A percentile compares a stretch with the other conserved stretches of the same genome.
Conservation (phyloP, 2,888 invertebrate species). For the Galerucella pusilla region DNA sequence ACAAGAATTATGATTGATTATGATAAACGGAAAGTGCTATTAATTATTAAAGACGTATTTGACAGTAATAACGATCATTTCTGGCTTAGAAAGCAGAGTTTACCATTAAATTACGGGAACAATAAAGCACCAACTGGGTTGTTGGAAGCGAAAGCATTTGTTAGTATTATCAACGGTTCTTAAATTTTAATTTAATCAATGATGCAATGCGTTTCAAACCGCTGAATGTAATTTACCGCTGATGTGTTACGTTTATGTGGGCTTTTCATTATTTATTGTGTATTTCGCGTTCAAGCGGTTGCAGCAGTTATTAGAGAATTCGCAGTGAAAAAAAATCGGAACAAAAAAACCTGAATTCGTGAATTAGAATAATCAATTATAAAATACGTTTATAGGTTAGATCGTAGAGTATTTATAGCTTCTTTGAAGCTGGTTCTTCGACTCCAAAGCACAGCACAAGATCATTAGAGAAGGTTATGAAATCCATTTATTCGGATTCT, state of each 20-base stretch:
- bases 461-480: too few species aligned
- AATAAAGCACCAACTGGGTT: background rate
- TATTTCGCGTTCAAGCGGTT: background rate
- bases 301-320: too few species aligned
- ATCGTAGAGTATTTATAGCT: too few species aligned
- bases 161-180: background rate
- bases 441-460: too few species aligned
- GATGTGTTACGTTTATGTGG: background rate
- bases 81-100: background rate
- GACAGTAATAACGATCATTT: constrained; percentile 4
- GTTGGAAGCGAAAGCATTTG: background rate
- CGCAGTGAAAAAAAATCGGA: too few species aligned
- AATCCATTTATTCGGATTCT: too few species aligned
- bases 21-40: background rate
- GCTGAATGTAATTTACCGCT: background rate
- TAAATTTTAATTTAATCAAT: background rate
- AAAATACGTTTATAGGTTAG: too few species aligned
- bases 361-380: too few species aligned
- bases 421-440: too few species aligned
- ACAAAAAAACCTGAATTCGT: too few species aligned
- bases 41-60: background rate
- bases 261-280: background rate
- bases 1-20: background rate
- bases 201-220: background rate
- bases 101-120: background rate